Percentiles rank a stretch among this genome's conserved stretches.
Evolutionary conservation across 2,113 vertebrate genomes (phyloP).

Genomic region (Aptenodytes patagonicus): DNA sequence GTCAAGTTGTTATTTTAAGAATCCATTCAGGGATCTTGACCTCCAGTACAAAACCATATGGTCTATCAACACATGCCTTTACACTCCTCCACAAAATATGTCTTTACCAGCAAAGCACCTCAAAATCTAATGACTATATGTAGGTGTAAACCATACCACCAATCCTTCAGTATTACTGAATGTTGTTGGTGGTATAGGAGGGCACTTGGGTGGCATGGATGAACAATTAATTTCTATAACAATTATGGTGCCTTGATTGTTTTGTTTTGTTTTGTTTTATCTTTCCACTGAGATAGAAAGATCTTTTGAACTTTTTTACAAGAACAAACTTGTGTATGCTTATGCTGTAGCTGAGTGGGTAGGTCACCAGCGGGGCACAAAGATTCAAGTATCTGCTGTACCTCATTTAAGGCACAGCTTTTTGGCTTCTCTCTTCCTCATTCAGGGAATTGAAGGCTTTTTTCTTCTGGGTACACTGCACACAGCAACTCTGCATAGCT

Average conservation of each 20-base stretch:
- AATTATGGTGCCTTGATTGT: not conserved
- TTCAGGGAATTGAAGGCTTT: not conserved
- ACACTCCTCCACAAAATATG: not conserved
- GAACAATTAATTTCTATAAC: not conserved
- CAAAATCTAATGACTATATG: not conserved
- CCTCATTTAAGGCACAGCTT: not conserved
- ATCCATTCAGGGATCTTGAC: not conserved
- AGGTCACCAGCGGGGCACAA: not conserved
- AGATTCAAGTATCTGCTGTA: not conserved
- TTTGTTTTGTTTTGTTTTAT: not conserved
- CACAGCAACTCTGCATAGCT: not conserved
- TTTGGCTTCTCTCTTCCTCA: not conserved
- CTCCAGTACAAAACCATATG: conserved; percentile 8
- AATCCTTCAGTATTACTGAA: not conserved
- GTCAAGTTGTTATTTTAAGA: conserved; percentile 48
- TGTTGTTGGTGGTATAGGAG: not conserved
- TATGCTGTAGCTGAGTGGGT: not conserved
- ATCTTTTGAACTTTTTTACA: not conserved
- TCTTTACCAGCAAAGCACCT: not conserved
- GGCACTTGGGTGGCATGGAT: not conserved
- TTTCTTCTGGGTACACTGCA: not conserved
- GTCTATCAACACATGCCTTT: not conserved
- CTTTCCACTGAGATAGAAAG: not conserved
- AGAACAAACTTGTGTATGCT: not conserved
- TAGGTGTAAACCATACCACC: not conserved